phyloP scores from a whole-genome alignment of 1,140 invertebrate genomes.

The silkworm (Bombyx mori) region ASM3026992v2 NC_085108.1:4635501-4636000 shows the following conservation, averaged over 20 bases:
- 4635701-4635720: slow-evolving; percentile 12
- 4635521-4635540: no score
- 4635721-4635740: background rate
- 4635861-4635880: slow-evolving; percentile 1
- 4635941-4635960: background rate
- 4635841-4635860: slow-evolving; percentile 1
- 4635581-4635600: no score
- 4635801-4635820: background rate
- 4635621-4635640: slow-evolving; percentile 4
- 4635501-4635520: no score
- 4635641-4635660: slow-evolving; percentile 2
- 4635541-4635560: no score
- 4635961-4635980: no score
- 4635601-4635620: no score
- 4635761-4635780: background rate
- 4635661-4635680: slow-evolving; percentile 9
- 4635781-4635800: background rate
- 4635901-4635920: no score
- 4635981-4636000: slow-evolving; percentile 28
- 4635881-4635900: no score
- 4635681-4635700: slow-evolving; percentile 11
- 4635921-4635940: background rate
- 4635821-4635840: background rate
- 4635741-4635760: slow-evolving; percentile 1
- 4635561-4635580: no score